Base-by-base conservation (phyloP, 1,140 invertebrate genomes). In the Pomacea maculata region DNA sequence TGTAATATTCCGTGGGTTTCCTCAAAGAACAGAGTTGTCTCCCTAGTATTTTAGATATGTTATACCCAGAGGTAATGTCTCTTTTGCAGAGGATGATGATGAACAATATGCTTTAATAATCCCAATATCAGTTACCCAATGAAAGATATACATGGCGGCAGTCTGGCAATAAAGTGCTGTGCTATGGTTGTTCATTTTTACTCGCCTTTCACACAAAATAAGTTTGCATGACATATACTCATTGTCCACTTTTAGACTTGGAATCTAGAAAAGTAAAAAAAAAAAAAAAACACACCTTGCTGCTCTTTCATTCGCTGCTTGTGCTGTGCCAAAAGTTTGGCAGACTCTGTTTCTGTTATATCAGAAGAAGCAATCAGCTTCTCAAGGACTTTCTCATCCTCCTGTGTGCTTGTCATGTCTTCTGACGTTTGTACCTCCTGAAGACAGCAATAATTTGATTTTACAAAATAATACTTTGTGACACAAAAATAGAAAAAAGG, bases 251-350 rank as follows among this genome's bases (percentile, higher is more conserved):
- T 1, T 45, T 21, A 74, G 8, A 45, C 34, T 45, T 54, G 21
- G 52, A 10, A 74, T 74, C n/a, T 9, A 61, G 57, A 14, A 61
- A 61, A 76, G 52, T n/a, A 19, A 25, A 34, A 25, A 25, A 25
- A 25, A 25, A 25, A 25, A 25, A 25, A 25, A 8, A 57, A 57
- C 52, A 80, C 64, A 87, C 86, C 86, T 75, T 84, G 68, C 54
- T 83, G 84, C 9, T 82, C 61, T 19, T 78, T 78, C 86, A 87
- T 87, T 57, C 83, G 80, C 67, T 83, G 70, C 70, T 86, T 85
- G 81, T 88, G 86, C 12, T 83, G 81, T 70, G 83, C 87, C 0
- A 88, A 79, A 25, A 88, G 80, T 71, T 82, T 83, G 52, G 83
- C 82, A 1, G 83, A 84, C 29, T 87, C 87, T 68, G 63, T 75